Evolutionary conservation across 2,797 vertebrate genomes (phyloP).

Genomic region (Rachycentron canadum): DNA sequence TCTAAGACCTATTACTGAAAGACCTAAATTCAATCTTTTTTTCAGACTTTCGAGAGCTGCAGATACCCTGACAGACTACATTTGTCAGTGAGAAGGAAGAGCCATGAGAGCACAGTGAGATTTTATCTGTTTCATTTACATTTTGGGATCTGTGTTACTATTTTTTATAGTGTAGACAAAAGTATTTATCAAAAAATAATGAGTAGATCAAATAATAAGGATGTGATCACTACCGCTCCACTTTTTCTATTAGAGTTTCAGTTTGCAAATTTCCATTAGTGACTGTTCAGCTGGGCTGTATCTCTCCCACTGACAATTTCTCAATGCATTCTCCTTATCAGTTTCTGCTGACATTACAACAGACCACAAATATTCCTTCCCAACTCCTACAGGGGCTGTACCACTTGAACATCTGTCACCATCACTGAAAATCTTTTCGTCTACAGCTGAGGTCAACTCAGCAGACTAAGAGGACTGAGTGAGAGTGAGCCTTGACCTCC

Average conservation of each 20-base stretch:
- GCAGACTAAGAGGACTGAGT: constrained; percentile 1
- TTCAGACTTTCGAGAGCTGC: too few species aligned
- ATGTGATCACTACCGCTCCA: not conserved
- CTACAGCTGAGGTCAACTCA: not conserved
- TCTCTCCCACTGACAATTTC: constrained; percentile 27
- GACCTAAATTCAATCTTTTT: too few species aligned
- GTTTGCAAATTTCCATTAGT: not conserved
- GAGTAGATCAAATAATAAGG: not conserved
- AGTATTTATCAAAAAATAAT: not conserved
- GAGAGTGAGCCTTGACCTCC: constrained; percentile 17
- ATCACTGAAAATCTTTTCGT: not conserved
- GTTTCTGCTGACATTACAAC: constrained; percentile 31
- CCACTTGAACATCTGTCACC: constrained; percentile 44
- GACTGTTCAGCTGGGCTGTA: not conserved
- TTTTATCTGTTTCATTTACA: not conserved
- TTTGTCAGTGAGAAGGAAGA: not conserved
- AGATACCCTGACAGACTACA: not conserved
- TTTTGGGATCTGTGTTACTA: not conserved
- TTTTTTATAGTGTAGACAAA: not conserved
- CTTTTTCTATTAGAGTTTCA: not conserved
- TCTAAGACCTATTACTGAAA: too few species aligned
- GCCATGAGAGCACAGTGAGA: not conserved
- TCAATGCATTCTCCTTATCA: constrained; percentile 36
- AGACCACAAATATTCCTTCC: constrained; percentile 46
- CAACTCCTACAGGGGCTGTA: constrained; percentile 14